Base-by-base conservation (phyloP, 2,113 vertebrate species). In the Myanophis thanlyinensis region DNA sequence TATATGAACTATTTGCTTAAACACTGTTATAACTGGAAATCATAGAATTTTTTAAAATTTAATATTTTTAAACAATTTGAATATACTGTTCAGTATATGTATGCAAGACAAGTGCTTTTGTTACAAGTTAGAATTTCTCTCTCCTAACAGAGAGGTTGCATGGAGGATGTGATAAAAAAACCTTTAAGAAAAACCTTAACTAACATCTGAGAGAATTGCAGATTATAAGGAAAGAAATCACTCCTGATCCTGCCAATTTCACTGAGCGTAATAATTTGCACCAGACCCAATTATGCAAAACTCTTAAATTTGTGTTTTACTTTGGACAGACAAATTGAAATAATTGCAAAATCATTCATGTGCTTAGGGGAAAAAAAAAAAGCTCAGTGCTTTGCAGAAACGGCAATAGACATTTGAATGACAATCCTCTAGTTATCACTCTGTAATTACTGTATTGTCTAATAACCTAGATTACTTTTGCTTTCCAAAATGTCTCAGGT, bases 21-120 rank as follows among this genome's bases (percentile, higher is more conserved):
- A 35, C 20, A 54, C 47, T 12, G 62, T 89, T 93, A 51, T 46
- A 67, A 40, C 56, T 92, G 91, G 51, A 91, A 95, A 94, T 93
- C 51, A 94, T 86, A 92, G 94, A 73, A 89, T 92, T 85, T 1
- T 90, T 89, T 85, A 96, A 95, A 96, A 94, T 95, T 89, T 84
- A 51, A 94, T 35, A 94, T 87, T 91, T 44, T 80, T 44, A 80
- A 80, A 20, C 73, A 80, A 18, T 80, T 40, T 44, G 73, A 80
- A 80, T 80, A 80, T 80, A 40, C n/a, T 80, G 7, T 80, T 40
- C n/a, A 80, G 40, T 80, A 53, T 15, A 94, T 5, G 67, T 88
- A 90, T 27, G 93, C 53, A 73, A 56, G 10, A 22, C 47, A 13
- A 94, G 59, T 59, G 46, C 11, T 96, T 94, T 48, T 95, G 94